phyloP scores from a whole-genome alignment of 37 sponge, comb jelly and placozoan species.

The Amphimedon queenslandica region DNA sequence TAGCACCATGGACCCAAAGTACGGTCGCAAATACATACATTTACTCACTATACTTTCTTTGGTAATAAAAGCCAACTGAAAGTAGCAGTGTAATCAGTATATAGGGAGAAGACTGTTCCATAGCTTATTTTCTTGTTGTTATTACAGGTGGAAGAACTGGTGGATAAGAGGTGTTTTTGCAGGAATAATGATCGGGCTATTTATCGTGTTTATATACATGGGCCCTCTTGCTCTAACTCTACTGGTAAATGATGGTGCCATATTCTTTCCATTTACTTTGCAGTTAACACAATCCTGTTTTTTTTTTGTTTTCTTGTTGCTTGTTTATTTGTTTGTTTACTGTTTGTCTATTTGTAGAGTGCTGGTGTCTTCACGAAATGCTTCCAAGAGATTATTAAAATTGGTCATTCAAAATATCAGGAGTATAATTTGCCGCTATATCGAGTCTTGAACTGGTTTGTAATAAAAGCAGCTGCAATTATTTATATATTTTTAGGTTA shows the following conservation, averaged over 20 bases:
- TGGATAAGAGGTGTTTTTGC: slow-evolving; percentile 83
- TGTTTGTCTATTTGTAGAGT: slow-evolving; percentile 31
- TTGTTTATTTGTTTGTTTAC: background rate
- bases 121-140: no score
- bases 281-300: no score
- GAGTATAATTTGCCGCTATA: slow-evolving; percentile 86
- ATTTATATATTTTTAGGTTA: background rate
- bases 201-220: slow-evolving; percentile 61
- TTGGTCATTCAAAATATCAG: slow-evolving; percentile 89
- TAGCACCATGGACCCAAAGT: no score
- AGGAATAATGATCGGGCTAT: slow-evolving; percentile 70
- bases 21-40: no score
- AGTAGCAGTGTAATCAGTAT: no score
- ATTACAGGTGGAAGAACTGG: slow-evolving; percentile 92
- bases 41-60: no score
- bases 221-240: slow-evolving; percentile 76
- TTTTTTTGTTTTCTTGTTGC: no score
- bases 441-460: slow-evolving; percentile 84
- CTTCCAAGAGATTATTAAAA: slow-evolving; percentile 90
- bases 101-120: no score
- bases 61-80: no score
- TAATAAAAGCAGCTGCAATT: slow-evolving; percentile 3
- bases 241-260: slow-evolving; percentile 47
- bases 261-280: no score
- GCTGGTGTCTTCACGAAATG: slow-evolving; percentile 70